A percentile compares a stretch with the other conserved stretches of the same genome.
Conservation (phyloP, 92 coral and sea anemone genomes). For the Virgularia gustaviana region DNA sequence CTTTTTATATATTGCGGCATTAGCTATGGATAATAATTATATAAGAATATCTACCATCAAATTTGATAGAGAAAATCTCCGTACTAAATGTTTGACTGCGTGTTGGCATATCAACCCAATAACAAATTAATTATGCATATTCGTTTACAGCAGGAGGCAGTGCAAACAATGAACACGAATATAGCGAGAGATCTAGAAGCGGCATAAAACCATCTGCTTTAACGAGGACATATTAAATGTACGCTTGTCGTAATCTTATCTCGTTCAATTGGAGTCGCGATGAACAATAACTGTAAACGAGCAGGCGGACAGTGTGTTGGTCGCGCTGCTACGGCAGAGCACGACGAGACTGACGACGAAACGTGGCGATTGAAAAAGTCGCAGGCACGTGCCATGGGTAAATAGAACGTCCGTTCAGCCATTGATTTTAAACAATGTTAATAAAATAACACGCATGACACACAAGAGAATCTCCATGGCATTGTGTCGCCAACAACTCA, state of each 20-base stretch:
- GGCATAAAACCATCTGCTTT: constrained; percentile 3
- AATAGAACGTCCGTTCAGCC: constrained; percentile 10
- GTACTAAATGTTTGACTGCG: not conserved
- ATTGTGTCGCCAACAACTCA: not conserved
- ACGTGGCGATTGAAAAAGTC: not conserved
- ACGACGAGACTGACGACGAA: not conserved
- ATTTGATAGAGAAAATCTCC: too few species aligned
- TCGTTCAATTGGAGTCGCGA: not conserved
- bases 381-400: constrained; percentile 30
- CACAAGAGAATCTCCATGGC: constrained; percentile 8
- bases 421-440: constrained; percentile 35
- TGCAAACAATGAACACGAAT: not conserved
- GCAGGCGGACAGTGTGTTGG: not conserved
- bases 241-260: not conserved
- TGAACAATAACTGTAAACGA: too few species aligned
- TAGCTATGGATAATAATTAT: too few species aligned
- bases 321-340: not conserved
- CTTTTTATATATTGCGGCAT: too few species aligned
- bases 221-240: not conserved
- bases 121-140: constrained; percentile 9
- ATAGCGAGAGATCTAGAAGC: not conserved
- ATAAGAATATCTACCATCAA: too few species aligned
- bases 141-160: not conserved
- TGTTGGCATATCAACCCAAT: constrained; percentile 1
- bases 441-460: constrained; percentile 19